Base-by-base conservation (phyloP, 2,888 invertebrate species). In the Drosophila siamana region DNA sequence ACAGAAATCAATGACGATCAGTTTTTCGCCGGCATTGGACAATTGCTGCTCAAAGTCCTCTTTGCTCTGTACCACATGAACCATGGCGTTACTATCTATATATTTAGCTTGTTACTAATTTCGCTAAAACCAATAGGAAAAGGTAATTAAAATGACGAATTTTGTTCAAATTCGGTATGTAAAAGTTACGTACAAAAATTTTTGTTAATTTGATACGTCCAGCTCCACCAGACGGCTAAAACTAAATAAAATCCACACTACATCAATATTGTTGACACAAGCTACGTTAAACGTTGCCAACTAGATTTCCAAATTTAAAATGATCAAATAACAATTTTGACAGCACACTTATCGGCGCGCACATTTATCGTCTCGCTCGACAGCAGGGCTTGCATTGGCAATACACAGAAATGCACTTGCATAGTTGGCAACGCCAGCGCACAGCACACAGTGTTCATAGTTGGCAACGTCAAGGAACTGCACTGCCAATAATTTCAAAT, bases 1-100 rank as follows among this genome's bases (percentile, higher is more conserved):
- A 93, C 95, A 96, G 92, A 98, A 98, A 93, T 98, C 98, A 72
- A 98, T 95, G 33, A 98, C 95, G 38, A 98, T 96, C 88, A 98
- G 93, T 90, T 95, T 95, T 24, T 94, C 94, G 9, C 96, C 96
- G 13, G 97, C 97, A 69, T 95, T 95, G 0, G 91, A 83, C 72
- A 98, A 93, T 92, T 95, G 94, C 68, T 91, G 91, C 85, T 95
- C 94, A 89, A 98, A 94, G 88, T 97, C 97, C 2, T 77, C 71
- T 50, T 82, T 84, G 59, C 74, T 84, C 24, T 79, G 74, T 9
- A 91, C 96, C 13, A 78, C 68, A 60, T 84, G 78, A 33, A 78
- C 69, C 89, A 89, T 89, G 46, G 19, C 28, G 56, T 5, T 50
- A 24, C 41, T 33, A 1, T 30, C 6, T 33, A 40, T 24, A 33